These are phyloP conservation scores for Corythornis cristatus DNA, from an alignment of 2,113 vertebrate species.

Conservation along the genomic window DNA sequence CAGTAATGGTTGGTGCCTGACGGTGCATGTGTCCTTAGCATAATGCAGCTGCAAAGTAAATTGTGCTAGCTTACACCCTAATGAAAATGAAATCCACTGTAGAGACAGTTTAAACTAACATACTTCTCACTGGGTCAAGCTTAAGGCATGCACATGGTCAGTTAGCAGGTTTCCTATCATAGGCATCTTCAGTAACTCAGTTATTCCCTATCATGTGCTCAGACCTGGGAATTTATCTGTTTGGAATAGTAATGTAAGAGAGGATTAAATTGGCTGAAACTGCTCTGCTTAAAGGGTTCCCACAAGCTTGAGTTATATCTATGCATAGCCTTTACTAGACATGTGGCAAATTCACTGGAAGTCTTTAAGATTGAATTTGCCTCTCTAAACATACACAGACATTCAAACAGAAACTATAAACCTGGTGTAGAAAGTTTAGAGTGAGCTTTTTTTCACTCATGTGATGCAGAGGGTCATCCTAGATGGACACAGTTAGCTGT, in stretches of 20 bases:
- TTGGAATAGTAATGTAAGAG: background rate
- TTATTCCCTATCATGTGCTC: background rate
- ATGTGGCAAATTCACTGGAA: background rate
- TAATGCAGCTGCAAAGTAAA: constrained; percentile 40
- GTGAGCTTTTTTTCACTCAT: background rate
- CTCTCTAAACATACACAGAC: background rate
- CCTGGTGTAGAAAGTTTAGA: background rate
- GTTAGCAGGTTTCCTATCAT: background rate
- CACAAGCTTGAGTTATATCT: background rate
- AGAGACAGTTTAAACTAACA: constrained; percentile 11
- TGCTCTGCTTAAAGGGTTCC: background rate
- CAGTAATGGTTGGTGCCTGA: constrained; percentile 13
- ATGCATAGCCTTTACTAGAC: background rate
- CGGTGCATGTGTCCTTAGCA: constrained; percentile 30
- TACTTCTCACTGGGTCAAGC: background rate
- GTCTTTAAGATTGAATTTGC: background rate
- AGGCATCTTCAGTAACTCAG: background rate
- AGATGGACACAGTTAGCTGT: background rate
- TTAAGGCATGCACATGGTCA: background rate
- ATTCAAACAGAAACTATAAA: background rate
- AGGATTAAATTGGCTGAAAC: background rate
- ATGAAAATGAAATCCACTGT: constrained; percentile 25
- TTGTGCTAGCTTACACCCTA: constrained; percentile 30
- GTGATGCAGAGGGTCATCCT: background rate
- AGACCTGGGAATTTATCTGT: background rate